These are phyloP conservation scores for Vimba vimba DNA, from an alignment of 2,113 vertebrate genomes.

Conservation along the genomic window DNA sequence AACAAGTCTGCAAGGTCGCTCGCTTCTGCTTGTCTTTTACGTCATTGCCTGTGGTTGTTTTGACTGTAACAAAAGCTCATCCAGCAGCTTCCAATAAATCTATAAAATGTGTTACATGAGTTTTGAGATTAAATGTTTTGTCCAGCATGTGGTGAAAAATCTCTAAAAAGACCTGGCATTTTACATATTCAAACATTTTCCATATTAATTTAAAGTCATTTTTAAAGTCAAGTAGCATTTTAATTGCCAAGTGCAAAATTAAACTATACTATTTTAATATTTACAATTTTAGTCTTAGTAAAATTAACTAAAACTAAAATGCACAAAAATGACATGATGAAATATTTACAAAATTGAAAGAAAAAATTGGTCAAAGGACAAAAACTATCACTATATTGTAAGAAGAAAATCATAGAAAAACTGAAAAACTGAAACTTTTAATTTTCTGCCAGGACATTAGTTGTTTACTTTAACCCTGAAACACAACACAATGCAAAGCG, in stretches of 20 bases:
- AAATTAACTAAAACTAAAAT: no score
- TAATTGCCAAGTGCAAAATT: not conserved
- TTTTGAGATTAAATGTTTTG: slow-evolving; percentile 1
- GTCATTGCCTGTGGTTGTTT: not conserved
- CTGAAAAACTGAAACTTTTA: not conserved
- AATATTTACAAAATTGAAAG: no score
- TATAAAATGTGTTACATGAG: not conserved
- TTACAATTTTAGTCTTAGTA: no score
- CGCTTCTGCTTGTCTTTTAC: not conserved
- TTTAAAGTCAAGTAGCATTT: not conserved
- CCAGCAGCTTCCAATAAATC: slow-evolving; percentile 13
- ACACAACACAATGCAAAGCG: no score
- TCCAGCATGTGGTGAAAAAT: not conserved
- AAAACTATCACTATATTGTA: no score
- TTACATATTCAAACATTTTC: no score
- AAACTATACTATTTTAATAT: not conserved
- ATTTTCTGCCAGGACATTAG: not conserved
- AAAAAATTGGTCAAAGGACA: no score
- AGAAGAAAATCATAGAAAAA: not conserved
- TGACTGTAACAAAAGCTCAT: slow-evolving; percentile 2
- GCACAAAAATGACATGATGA: no score
- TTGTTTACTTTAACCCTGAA: no score
- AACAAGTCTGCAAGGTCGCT: not conserved
- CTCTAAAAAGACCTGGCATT: not conserved
- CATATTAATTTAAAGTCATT: not conserved